Evolutionary conservation across 2,113 vertebrate genomes (phyloP), one percentile per base, ranked within the genome.

Genomic region (Thunnus maccoyii): DNA sequence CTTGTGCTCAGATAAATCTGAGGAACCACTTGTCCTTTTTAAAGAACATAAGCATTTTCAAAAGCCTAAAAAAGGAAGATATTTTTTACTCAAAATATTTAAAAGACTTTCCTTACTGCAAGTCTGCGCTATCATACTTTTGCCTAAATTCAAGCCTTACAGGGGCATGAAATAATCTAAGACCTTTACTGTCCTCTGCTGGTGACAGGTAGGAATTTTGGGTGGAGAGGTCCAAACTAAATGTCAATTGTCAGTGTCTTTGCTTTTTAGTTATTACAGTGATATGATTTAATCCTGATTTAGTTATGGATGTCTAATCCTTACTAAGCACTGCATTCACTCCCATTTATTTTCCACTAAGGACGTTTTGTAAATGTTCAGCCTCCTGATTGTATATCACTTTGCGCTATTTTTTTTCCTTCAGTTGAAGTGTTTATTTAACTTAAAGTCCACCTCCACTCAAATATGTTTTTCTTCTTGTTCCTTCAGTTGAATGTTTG

Each of bases 111-210:
- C 17, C 12, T n/a, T 10, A 32, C 7, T 20, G 1, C 5, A 8
- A 32, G 47, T 25, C 30, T 22, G 14, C 0, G 13, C 27, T 16
- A 44, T 56, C 1, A 12, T 63, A 7, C 22, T 4, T 57, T 15
- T 22, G 16, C 16, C 52, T n/a, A 17, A n/a, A 48, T 11, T 12
- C 12, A 46, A 52, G 27, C 12, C 30, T 36, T 10, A 20, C 8
- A 41, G 18, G 8, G 14, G 8, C 2, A n/a, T 51, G 13, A 67
- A 27, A 16, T 41, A 18, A 4, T 48, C 13, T 17, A 27, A 78
- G 71, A 47, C 0, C 51, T 65, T 18, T 54, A 72, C 52, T 15
- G 56, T 51, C 69, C 36, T 72, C 84, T 85, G 27, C 82, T 87
- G 79, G 89, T 72, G 5, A 67, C 0, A n/a, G 0, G 0, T 7